Base-by-base conservation (phyloP, 2,888 invertebrate species). In the Diarsia brunnea region DNA sequence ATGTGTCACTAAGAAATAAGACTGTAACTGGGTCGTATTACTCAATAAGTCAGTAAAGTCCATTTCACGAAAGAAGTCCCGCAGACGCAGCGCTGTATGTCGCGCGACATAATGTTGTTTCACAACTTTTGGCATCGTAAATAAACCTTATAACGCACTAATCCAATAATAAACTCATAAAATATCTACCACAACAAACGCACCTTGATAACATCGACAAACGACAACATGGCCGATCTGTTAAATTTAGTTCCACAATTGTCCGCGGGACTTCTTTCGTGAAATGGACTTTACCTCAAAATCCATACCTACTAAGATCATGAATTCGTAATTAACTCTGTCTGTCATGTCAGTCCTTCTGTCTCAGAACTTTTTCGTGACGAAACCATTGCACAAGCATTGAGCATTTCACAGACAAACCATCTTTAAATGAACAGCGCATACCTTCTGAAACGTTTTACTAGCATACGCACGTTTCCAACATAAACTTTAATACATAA, bases 401-500 rank as follows among this genome's bases (percentile, higher is more conserved):
- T 70, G 21, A 45, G 12, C n/a, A 19, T 71, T 10, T 16, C 5
- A 16, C 14, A 51, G 45, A 38, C 12, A 8, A 8, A 67, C 10
- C 8, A 16, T 38, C 14, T 5, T 31, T 1, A 31, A 78, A 43
- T 7, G 4, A 43, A 38, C 21, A 10, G 2, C 24, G 21, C 4
- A 58, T 4, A n/a, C 14, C n/a, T n/a, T n/a, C n/a, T 47, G 12
- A 79, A 12, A 55, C 61, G n/a, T 70, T 47, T 27, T 19, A 14
- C 14, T 47, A 55, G 14, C 19, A n/a, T 27, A 45, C 47, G 14
- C 78, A 68, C 82, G 82, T 55, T 43, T n/a, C 49, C 3, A n/a
- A 38, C 82, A 75, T 81, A 63, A 68, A 55, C 67, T 64, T 78
- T 75, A 63, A 78, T 75, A 64, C 24, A 49, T 81, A 81, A 79